Percentiles rank a stretch among this genome's conserved stretches.
phyloP scores from a whole-genome alignment of 2,797 vertebrate species.

The Periophthalmus magnuspinnatus region DNA sequence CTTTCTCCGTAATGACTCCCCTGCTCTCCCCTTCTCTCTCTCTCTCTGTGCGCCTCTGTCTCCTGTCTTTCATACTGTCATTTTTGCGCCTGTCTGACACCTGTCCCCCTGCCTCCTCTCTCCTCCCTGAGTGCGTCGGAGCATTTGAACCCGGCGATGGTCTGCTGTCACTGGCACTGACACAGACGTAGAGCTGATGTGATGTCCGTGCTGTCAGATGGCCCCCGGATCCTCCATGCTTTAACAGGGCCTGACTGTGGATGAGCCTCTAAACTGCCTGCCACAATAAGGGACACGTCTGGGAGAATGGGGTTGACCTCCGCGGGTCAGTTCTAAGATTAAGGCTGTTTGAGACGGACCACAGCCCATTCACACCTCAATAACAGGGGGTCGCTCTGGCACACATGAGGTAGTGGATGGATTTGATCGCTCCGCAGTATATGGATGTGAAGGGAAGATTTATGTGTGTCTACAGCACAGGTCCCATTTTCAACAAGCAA shows the following conservation, averaged over 20 bases:
- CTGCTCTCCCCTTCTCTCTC: slow-evolving; percentile 19
- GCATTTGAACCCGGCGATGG: slow-evolving; percentile 52
- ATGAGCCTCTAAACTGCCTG: slow-evolving; percentile 73
- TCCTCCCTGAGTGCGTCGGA: slow-evolving; percentile 4
- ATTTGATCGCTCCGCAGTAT: slow-evolving; percentile 27
- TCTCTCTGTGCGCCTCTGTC: slow-evolving; percentile 27
- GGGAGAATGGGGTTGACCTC: slow-evolving; percentile 76
- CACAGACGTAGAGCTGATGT: slow-evolving; percentile 70
- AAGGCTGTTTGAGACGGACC: slow-evolving; percentile 54
- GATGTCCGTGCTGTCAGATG: slow-evolving; percentile 73
- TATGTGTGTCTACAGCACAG: slow-evolving; percentile 6
- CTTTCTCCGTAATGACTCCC: slow-evolving; percentile 34
- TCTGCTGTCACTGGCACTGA: slow-evolving; percentile 62
- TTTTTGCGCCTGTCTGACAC: slow-evolving; percentile 61
- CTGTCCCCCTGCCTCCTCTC: slow-evolving; percentile 47
- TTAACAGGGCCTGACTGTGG: slow-evolving; percentile 73
- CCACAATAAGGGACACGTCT: slow-evolving; percentile 75
- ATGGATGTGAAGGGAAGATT: slow-evolving; percentile 18
- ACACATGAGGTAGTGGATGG: slow-evolving; percentile 27
- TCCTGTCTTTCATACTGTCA: slow-evolving; percentile 58
- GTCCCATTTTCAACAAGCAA: background rate
- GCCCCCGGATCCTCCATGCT: slow-evolving; percentile 69
- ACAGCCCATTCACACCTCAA: slow-evolving; percentile 59
- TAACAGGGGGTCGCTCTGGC: slow-evolving; percentile 22
- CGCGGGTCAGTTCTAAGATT: slow-evolving; percentile 66